These are phyloP conservation scores for Galerucella nymphaeae DNA, from an alignment of 2,888 invertebrate genomes.

Conservation along the genomic window DNA sequence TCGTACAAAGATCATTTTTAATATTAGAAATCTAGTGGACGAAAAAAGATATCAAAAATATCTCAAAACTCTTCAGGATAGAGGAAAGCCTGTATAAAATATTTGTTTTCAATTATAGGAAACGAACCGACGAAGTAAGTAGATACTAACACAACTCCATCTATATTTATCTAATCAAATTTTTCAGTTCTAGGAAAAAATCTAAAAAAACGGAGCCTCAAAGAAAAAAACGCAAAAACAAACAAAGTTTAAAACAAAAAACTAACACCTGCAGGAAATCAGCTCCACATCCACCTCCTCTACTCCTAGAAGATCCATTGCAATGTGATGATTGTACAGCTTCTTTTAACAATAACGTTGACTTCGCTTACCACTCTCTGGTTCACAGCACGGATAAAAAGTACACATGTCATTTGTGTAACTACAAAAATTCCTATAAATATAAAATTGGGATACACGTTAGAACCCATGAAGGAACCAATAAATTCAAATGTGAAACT, in stretches of 20 bases:
- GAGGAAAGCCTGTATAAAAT: neutral
- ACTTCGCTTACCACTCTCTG: constrained; percentile 37
- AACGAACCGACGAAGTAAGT: neutral
- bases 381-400: constrained; percentile 32
- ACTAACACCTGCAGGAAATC: neutral
- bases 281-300: constrained; percentile 18
- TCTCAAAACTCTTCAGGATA: too few relatives aligned
- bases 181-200: constrained; percentile 2
- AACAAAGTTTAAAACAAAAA: neutral
- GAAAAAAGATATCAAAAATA: too few relatives aligned
- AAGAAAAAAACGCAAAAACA: neutral
- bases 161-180: neutral
- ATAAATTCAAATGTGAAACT: constrained; percentile 62
- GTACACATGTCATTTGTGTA: constrained; percentile 42
- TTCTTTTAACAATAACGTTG: constrained; percentile 31
- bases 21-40: too few relatives aligned
- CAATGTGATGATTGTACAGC: constrained; percentile 27
- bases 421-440: constrained; percentile 16
- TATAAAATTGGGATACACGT: constrained; percentile 59
- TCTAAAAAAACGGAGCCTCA: neutral
- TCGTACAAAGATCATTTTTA: too few relatives aligned
- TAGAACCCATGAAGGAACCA: constrained; percentile 62
- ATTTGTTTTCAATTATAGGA: neutral
- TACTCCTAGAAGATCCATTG: constrained; percentile 30
- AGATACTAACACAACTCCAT: neutral